Evolutionary conservation across 1,140 invertebrate genomes (phyloP).

Genomic region (Phocides pigmalion): DNA sequence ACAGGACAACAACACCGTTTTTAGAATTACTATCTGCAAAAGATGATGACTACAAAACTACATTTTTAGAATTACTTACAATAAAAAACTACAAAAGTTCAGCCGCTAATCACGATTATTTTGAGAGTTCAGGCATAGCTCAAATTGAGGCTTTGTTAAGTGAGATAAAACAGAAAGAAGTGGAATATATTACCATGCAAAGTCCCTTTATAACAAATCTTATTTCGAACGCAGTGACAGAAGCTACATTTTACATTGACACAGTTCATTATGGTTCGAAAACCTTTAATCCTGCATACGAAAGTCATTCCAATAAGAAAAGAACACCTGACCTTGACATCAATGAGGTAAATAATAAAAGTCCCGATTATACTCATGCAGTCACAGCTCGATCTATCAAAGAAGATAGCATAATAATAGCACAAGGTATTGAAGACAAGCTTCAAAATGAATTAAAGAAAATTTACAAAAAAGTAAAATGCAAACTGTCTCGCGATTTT

Average conservation of each 20-base stretch:
- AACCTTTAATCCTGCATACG: background rate
- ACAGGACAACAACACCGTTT: background rate
- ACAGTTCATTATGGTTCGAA: conserved; percentile 21
- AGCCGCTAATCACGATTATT: conserved; percentile 12
- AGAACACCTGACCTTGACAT: conserved; percentile 19
- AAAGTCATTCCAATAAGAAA: background rate
- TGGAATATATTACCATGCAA: conserved; percentile 49
- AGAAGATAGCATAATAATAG: conserved; percentile 44
- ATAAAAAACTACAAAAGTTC: background rate
- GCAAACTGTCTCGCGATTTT: conserved; percentile 49
- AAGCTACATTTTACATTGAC: conserved; percentile 46
- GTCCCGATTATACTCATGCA: conserved; percentile 25
- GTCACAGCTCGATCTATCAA: conserved; percentile 44
- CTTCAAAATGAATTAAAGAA: conserved; percentile 57
- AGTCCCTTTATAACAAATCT: conserved; percentile 46
- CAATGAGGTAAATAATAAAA: conserved; percentile 11
- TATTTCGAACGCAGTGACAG: conserved; percentile 54
- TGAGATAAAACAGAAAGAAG: conserved; percentile 56
- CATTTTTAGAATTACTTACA: background rate
- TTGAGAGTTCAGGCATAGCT: conserved; percentile 41
- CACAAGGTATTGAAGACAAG: conserved; percentile 49
- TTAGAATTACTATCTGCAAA: conserved; percentile 2
- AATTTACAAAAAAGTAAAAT: conserved; percentile 52
- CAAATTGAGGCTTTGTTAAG: conserved; percentile 57
- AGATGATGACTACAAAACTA: conserved; percentile 4